Evolutionary conservation across 2,113 vertebrate species (phyloP), one percentile per base, ranked within the genome.

Genomic region (Gopherus evgoodei): DNA sequence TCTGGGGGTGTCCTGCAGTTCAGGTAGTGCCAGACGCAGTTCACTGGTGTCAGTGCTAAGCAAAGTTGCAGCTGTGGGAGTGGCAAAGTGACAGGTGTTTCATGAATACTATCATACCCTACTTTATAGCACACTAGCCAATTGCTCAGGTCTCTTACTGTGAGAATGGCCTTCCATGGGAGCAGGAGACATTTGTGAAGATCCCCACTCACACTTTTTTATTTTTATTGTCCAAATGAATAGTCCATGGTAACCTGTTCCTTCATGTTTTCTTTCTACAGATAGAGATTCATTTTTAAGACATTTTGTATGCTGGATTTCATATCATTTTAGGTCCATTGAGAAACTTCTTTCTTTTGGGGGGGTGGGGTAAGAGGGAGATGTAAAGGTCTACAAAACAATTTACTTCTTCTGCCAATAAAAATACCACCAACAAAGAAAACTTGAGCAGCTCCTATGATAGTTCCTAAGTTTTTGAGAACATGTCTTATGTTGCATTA

Each of bases 401-500:
- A n/a, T 79, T 81, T 38, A 31, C 1, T 14, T 0, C 13, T 65
- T 6, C 83, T 94, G 91, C 38, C 22, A 90, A 50, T 57, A 87
- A 57, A 84, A 94, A 89, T 59, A 6, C 29, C 19, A 14, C 56
- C 47, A 44, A 6, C 69, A 25, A 57, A 90, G 88, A 90, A 91
- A 97, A 88, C 21, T 9, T 42, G 19, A 93, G 12, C 5, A 84
- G 85, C 57, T 93, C 1, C 8, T 76, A 47, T 78, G 38, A 29
- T 88, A 85, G 83, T 12, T 79, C 90, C 57, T 38, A 88, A 11
- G 83, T 25, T 88, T 90, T n/a, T 54, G 75, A 57, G 78, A 87
- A 91, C 38, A 81, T 3, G 89, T 21, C 14, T 90, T 89, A 35
- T 56, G 31, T 72, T 81, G 90, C 72, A 84, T 96, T 94, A 96